Base-by-base conservation (phyloP, 2,888 invertebrate species). In the Eupeodes latifasciatus region DNA sequence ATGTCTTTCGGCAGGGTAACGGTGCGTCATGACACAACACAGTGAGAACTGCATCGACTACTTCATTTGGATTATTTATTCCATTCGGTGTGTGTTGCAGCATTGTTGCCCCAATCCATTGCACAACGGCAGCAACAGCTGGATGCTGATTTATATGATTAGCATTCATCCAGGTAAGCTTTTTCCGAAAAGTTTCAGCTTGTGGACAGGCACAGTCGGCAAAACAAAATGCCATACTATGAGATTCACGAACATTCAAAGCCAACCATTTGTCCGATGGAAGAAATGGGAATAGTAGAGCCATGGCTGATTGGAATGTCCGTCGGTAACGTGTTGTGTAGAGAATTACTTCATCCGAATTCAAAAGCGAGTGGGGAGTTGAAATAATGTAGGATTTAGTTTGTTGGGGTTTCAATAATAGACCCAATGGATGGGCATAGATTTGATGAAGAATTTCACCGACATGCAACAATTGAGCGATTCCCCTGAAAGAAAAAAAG, bases 291-390 rank as follows among this genome's bases (percentile, higher is more conserved):
- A 96, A 97, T 4, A 97, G 92, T 90, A 98, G 95, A 0, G 97
- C 97, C 90, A 98, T 94, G 0, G 97, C 96, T 90, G 98, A 98
- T 94, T 98, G 98, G 91, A 97, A 98, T 19, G 99, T 99, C 91
- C 99, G 95, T 1, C 98, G 94, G 92, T 98, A 98, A 59, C 97
- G 95, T 0, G 98, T 98, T 90, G 97, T 97, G 92, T 96, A 96
- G 6, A 96, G 95, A 14, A 96, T 92, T 49, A 96, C 94, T 89
- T 96, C 96, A 5, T 95, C 95, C 0, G 93, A 93, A 93, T 92
- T 94, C 69, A 92, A 93, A 79, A 91, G 89, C 0, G 93, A 92
- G 49, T 93, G 92, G 0, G 93, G 93, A 0, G 93, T 93, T 0
- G 93, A 91, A 27, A 92, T 92, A 6, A 91, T 90, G n/a, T 90